Base-by-base conservation (phyloP, 2,797 vertebrate species). In the Molossus molossus region DNA sequence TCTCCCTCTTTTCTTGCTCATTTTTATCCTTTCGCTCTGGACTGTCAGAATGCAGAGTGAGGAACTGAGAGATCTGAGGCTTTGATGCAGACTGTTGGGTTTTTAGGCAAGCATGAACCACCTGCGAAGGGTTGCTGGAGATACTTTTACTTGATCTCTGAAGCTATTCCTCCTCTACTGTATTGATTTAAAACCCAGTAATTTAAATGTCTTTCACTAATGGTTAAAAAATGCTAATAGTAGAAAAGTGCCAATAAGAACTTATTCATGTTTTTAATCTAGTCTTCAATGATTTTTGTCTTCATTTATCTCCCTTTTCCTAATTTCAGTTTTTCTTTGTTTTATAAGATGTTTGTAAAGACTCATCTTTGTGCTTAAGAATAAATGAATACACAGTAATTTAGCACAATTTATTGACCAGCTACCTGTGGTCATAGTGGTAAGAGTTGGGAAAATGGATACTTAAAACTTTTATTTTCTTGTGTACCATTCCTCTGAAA, bases 11-110 rank as follows among this genome's bases (percentile, higher is more conserved):
- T 85, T 92, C 15, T 33, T 91, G 64, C 33, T 95, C 4, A 60
- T 75, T 17, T 53, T 70, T 93, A 29, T 75, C 37, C 58, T 79
- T 86, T 96, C 27, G n/a, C 58, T 67, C 40, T 50, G 48, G 83
- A 45, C 48, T 72, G n/a, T 75, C 75, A 69, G 12, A 48, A 20
- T 83, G 9, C 45, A 86, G 53, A 94, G 73, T n/a, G 40, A 83
- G 87, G n/a, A 58, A 45, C 29, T 85, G 65, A 48, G 33, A 62
- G 40, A 27, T 89, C 58, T 62, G 67, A 90, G 45, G 25, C 40
- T 92, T 92, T 90, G 48, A 48, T 58, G 40, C 80, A 70, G 75
- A 23, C 25, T 86, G 0, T 89, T 64, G 76, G 21, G 79, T 25
- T 65, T 64, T 69, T 65, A 80, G 58, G 76, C 29, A 93, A 53